These are phyloP conservation scores for Dryoscopus gambensis DNA, from an alignment of 2,113 vertebrate species.

Conservation along the genomic window DNA sequence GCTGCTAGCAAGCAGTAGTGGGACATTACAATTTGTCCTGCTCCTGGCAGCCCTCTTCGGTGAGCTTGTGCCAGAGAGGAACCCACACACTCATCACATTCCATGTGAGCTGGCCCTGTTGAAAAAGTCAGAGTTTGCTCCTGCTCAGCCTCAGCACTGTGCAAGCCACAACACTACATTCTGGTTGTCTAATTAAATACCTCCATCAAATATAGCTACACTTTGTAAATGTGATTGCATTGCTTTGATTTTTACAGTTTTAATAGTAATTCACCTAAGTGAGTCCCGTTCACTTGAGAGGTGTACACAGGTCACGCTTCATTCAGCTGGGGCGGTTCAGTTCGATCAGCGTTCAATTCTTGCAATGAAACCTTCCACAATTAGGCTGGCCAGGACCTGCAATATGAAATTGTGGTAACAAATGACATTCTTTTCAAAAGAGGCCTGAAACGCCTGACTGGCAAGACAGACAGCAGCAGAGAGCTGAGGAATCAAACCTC, in stretches of 20 bases:
- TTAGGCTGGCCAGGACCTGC: background rate
- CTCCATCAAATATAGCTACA: background rate
- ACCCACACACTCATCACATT: background rate
- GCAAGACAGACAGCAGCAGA: slow-evolving; percentile 26
- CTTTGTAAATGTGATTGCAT: background rate
- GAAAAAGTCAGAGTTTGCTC: background rate
- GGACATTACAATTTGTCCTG: too few relatives aligned
- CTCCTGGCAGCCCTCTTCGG: background rate
- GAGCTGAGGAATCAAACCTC: background rate
- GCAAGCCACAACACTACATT: background rate
- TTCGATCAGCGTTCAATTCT: background rate
- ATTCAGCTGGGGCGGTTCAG: background rate
- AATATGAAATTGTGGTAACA: background rate
- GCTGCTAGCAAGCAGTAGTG: background rate
- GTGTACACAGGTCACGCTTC: background rate
- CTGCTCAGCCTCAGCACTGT: background rate
- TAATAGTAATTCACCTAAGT: background rate
- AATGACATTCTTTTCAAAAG: background rate
- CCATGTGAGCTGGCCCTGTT: background rate
- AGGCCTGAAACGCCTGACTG: background rate
- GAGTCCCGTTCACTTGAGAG: background rate
- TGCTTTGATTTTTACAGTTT: background rate
- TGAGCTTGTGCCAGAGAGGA: background rate
- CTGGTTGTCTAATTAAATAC: background rate
- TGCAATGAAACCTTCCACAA: background rate